These are phyloP conservation scores for Paedocypris sp. DNA, from an alignment of 2,113 vertebrate genomes.

Conservation along the genomic window DNA sequence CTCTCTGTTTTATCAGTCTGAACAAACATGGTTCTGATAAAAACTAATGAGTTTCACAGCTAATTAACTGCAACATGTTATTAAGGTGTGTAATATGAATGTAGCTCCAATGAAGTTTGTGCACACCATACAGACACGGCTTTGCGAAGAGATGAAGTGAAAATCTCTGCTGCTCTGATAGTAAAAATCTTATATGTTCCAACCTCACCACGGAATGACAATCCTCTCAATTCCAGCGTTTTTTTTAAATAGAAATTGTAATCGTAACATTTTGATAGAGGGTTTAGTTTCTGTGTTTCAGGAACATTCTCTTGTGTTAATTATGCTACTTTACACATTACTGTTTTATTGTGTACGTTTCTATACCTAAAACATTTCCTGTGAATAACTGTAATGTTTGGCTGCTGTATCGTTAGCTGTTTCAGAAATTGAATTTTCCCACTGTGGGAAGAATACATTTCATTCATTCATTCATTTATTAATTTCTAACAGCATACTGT, in stretches of 20 bases:
- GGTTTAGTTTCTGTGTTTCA: background rate
- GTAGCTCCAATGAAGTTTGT: background rate
- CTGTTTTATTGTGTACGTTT: background rate
- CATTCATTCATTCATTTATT: too few relatives aligned
- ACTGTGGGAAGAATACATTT: too few relatives aligned
- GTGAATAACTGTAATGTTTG: too few relatives aligned
- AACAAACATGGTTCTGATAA: slow-evolving; percentile 20
- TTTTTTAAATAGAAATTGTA: background rate
- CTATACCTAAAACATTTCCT: slow-evolving; percentile 5
- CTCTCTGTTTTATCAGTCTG: background rate
- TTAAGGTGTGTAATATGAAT: background rate
- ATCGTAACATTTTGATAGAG: background rate
- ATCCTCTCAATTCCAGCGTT: background rate
- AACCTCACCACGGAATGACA: too few relatives aligned
- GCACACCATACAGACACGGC: background rate
- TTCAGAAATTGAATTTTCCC: too few relatives aligned
- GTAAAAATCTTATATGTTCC: background rate
- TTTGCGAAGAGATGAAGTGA: too few relatives aligned
- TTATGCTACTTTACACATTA: background rate
- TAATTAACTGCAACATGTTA: slow-evolving; percentile 19
- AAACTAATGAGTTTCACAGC: slow-evolving; percentile 25
- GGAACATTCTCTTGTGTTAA: background rate
- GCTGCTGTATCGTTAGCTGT: too few relatives aligned
- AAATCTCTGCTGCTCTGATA: too few relatives aligned
- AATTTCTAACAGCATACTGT: too few relatives aligned